Conservation (phyloP, 2,888 invertebrate genomes). For the Drosophila monieri region DNA sequence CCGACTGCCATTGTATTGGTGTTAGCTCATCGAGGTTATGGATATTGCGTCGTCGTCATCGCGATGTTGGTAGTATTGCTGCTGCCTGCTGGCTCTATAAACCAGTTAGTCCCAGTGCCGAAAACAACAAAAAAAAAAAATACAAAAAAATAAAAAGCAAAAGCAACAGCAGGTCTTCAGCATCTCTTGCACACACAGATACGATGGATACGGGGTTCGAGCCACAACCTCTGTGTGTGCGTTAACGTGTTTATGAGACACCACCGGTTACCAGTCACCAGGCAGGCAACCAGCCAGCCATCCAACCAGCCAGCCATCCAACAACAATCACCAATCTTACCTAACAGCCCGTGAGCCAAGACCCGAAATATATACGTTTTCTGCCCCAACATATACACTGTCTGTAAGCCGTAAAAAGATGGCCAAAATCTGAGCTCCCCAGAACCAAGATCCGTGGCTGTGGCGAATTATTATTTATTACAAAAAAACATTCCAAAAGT, state of each 20-base stretch:
- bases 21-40: slow-evolving; percentile 77
- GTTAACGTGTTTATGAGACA: slow-evolving; percentile 72
- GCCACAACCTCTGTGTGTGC: slow-evolving; percentile 39
- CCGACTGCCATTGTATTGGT: slow-evolving; percentile 53
- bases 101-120: slow-evolving; percentile 61
- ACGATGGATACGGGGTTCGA: background rate
- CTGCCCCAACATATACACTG: slow-evolving; percentile 22
- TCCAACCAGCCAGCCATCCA: slow-evolving; percentile 7
- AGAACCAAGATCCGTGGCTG: slow-evolving; percentile 6
- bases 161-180: slow-evolving; percentile 75
- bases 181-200: slow-evolving; percentile 54
- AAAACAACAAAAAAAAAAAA: slow-evolving; percentile 43
- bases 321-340: slow-evolving; percentile 50
- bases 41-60: slow-evolving; percentile 69
- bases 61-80: slow-evolving; percentile 39
- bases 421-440: slow-evolving; percentile 5
- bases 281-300: too few species aligned
- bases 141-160: slow-evolving; percentile 40
- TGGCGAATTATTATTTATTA: background rate
- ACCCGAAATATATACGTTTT: slow-evolving; percentile 16
- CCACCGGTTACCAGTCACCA: slow-evolving; percentile 8
- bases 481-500: background rate
- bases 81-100: slow-evolving; percentile 48
- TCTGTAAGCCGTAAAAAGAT: slow-evolving; percentile 8
- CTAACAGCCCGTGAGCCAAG: slow-evolving; percentile 50